These are phyloP conservation scores for Notarius lentiginosus DNA, from an alignment of 2,113 vertebrate genomes.

Conservation along the genomic window DNA sequence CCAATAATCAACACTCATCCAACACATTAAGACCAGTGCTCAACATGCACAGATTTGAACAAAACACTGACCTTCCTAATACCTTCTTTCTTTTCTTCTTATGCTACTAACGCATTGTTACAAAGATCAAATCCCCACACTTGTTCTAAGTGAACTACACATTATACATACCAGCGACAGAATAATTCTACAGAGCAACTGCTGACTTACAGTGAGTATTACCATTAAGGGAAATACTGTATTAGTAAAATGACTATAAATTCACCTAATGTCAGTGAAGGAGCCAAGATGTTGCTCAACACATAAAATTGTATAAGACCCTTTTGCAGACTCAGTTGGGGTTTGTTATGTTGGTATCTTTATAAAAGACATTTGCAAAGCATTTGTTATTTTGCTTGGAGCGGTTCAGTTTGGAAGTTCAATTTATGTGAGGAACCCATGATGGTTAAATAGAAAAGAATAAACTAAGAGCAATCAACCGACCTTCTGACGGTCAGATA, in stretches of 20 bases:
- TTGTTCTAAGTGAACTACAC: conserved; percentile 77
- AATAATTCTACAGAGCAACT: conserved; percentile 73
- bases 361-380: conserved; percentile 69
- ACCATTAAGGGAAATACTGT: conserved; percentile 62
- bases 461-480: conserved; percentile 64
- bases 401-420: conserved; percentile 34
- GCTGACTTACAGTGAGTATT: conserved; percentile 65
- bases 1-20: conserved; percentile 68
- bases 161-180: conserved; percentile 76
- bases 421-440: conserved; percentile 33
- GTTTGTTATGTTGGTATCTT: conserved; percentile 53
- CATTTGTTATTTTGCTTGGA: conserved; percentile 65
- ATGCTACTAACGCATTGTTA: conserved; percentile 75
- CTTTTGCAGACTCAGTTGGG: conserved; percentile 67
- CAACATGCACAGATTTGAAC: conserved; percentile 76
- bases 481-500: conserved; percentile 57
- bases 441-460: conserved; percentile 45
- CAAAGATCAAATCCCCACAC: conserved; percentile 66
- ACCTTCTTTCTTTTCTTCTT: conserved; percentile 58
- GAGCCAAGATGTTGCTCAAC: conserved; percentile 75
- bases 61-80: conserved; percentile 56
- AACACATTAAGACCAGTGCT: conserved; percentile 64
- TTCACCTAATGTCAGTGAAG: conserved; percentile 73
- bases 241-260: conserved; percentile 76
- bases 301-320: conserved; percentile 73